A percentile compares a stretch with the other conserved stretches of the same genome.
phyloP scores from a whole-genome alignment of 2,888 invertebrate species.

The Stenotaenia linearis region DNA sequence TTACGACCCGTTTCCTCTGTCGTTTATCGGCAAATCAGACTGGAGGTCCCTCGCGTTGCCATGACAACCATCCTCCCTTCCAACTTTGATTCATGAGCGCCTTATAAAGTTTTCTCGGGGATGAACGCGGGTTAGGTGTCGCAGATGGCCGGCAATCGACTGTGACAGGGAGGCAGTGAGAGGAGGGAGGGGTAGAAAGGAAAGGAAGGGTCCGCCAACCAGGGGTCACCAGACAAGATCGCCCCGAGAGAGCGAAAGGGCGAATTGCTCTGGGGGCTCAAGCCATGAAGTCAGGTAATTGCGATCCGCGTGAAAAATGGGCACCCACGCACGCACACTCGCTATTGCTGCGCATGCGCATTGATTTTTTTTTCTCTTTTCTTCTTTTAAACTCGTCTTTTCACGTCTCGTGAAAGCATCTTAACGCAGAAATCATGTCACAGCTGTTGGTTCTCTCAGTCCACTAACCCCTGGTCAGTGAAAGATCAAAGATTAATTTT shows the following conservation, averaged over 20 bases:
- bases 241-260: conserved; percentile 21
- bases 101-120: conserved; percentile 26
- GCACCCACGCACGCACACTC: conserved; percentile 18
- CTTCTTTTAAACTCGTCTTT: conserved; percentile 9
- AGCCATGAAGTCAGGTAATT: conserved; percentile 26
- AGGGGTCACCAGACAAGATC: conserved; percentile 26
- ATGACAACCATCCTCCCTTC: conserved; percentile 23
- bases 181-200: neutral
- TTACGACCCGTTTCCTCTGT: conserved; percentile 26
- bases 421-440: conserved; percentile 15
- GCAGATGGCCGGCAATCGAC: conserved; percentile 26
- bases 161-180: conserved; percentile 1
- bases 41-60: conserved; percentile 20
- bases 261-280: conserved; percentile 14
- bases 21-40: conserved; percentile 26
- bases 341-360: neutral
- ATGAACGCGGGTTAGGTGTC: conserved; percentile 26
- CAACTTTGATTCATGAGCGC: conserved; percentile 17
- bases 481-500: conserved; percentile 13
- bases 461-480: conserved; percentile 17
- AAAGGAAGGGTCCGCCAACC: conserved; percentile 8
- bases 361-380: neutral
- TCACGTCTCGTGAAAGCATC: conserved; percentile 24
- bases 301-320: conserved; percentile 26
- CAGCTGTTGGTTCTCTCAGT: conserved; percentile 4